These are phyloP conservation scores for Cherax quadricarinatus DNA, from an alignment of 1,140 invertebrate genomes.

Conservation along the genomic window DNA sequence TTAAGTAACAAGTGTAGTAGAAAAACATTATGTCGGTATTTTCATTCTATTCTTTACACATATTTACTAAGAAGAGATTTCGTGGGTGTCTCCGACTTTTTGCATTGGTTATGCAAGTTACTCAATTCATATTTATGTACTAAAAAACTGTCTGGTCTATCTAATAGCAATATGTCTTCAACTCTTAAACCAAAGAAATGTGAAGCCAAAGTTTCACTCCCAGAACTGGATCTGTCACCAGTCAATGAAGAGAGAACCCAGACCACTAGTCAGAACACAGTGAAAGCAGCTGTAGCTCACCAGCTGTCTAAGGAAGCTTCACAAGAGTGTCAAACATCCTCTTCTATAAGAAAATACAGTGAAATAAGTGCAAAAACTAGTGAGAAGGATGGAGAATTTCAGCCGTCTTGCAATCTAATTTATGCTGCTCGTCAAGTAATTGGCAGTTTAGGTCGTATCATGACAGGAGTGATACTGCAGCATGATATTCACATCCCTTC, in stretches of 20 bases:
- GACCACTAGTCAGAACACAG: background rate
- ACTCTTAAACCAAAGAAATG: background rate
- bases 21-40: conserved; percentile 1
- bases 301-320: background rate
- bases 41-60: conserved; percentile 51
- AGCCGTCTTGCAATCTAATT: background rate
- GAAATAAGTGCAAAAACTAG: background rate
- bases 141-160: conserved; percentile 20
- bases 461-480: conserved; percentile 13
- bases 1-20: background rate
- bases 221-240: background rate
- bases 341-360: background rate
- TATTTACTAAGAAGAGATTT: conserved; percentile 22
- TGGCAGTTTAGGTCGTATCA: conserved; percentile 38
- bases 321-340: background rate
- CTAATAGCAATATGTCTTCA: background rate
- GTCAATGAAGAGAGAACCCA: background rate
- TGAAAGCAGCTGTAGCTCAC: background rate
- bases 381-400: background rate
- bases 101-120: conserved; percentile 30
- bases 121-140: background rate
- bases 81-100: conserved; percentile 26
- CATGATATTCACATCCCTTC: conserved; percentile 6
- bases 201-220: background rate
- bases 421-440: conserved; percentile 24